Evolutionary conservation across 2,797 vertebrate species (phyloP).

Genomic region (Microchirus variegatus): DNA sequence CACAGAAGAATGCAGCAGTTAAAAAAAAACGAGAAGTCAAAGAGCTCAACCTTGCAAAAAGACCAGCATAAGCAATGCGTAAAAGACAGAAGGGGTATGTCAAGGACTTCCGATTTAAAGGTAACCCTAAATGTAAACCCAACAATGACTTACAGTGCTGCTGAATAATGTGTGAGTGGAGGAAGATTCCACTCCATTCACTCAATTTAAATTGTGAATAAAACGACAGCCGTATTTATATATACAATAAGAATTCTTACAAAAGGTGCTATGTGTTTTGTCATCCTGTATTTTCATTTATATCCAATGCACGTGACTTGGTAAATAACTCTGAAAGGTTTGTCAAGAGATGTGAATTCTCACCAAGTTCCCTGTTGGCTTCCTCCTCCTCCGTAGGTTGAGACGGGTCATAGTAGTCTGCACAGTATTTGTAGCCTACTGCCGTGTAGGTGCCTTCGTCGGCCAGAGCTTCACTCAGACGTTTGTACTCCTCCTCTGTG

Average conservation of each 20-base stretch:
- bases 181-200: too few species aligned
- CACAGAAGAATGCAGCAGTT: conserved; percentile 1
- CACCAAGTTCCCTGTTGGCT: conserved; percentile 86
- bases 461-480: conserved; percentile 94
- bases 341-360: conserved; percentile 34
- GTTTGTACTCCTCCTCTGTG: conserved; percentile 99
- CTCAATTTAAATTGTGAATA: too few species aligned
- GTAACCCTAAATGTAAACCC: background rate
- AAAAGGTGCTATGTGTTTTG: too few species aligned
- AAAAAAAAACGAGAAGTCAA: background rate
- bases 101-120: background rate
- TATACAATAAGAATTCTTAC: too few species aligned
- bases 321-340: background rate
- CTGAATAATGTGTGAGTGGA: too few species aligned
- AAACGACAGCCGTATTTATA: too few species aligned
- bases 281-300: background rate
- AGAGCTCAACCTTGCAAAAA: too few species aligned
- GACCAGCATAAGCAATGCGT: background rate
- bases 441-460: conserved; percentile 94
- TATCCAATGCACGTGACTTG: background rate
- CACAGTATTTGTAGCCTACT: conserved; percentile 94
- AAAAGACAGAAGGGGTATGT: background rate
- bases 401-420: conserved; percentile 98
- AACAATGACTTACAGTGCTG: background rate
- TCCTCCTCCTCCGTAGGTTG: conserved; percentile 98